Percentiles rank a stretch among this genome's conserved stretches.
These are phyloP conservation scores for Macroteleia sp. DNA, from an alignment of 2,888 invertebrate genomes.

Conservation along the genomic window DNA sequence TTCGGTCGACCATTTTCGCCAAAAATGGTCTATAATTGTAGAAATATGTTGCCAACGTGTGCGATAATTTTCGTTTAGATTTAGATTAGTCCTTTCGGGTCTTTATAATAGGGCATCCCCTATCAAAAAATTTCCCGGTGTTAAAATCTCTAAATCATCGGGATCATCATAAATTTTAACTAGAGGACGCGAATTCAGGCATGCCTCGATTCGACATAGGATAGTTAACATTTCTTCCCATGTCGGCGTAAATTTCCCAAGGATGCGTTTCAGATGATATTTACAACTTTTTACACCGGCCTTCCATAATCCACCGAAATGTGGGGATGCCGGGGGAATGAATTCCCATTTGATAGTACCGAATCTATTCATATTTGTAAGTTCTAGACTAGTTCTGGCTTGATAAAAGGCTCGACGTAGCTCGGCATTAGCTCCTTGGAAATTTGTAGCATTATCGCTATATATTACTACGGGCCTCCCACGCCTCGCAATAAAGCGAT, in stretches of 20 bases:
- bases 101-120: background rate
- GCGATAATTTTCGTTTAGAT: background rate
- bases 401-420: background rate
- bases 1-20: conserved; percentile 66
- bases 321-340: background rate
- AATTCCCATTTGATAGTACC: background rate
- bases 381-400: background rate
- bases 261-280: background rate
- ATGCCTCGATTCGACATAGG: conserved; percentile 7
- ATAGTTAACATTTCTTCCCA: conserved; percentile 8
- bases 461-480: background rate
- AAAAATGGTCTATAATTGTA: conserved; percentile 26
- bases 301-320: conserved; percentile 3
- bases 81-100: background rate
- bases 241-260: background rate
- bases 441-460: conserved; percentile 1
- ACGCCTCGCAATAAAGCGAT: background rate
- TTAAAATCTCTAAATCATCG: background rate
- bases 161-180: background rate
- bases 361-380: background rate
- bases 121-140: background rate
- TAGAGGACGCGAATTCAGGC: conserved; percentile 11
- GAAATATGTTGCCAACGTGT: background rate
- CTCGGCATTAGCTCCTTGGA: background rate
- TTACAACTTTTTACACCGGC: background rate